Evolutionary conservation across 2,888 invertebrate genomes (phyloP), one percentile per base, ranked within the genome.

Genomic region (Xanthostigma xanthostigma): DNA sequence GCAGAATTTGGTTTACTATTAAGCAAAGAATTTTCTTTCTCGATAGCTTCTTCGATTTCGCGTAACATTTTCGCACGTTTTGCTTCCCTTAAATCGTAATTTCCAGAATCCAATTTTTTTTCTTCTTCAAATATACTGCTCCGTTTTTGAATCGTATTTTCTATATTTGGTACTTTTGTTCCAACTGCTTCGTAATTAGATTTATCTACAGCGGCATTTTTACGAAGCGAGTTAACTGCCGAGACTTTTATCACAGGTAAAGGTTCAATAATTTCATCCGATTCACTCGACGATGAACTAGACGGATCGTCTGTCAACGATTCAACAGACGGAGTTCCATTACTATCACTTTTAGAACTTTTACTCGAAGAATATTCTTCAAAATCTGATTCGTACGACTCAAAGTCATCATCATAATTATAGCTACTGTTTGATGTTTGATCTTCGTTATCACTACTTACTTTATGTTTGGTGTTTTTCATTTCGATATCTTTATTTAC

Each of bases 351-450:
- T 27, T 6, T 6, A 27, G 27, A 27, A 27, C 27, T 27, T 27
- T 27, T 27, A 6, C 27, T 40, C 35, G 53, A 44, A n/a, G 60
- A 45, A 50, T 62, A 65, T 36, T 59, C 60, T 49, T 75, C 75
- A 55, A 75, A 75, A 59, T 75, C 75, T 2, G 74, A 74, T 57
- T 73, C 74, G 55, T 75, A 75, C 0, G 74, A 73, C 51, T 75
- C 74, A 57, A 75, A 75, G 58, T 75, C 75, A 56, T 74, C 74
- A 41, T 74, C 73, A 54, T 74, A 74, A 13, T 66, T 61, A 34
- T 55, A 46, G 37, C 59, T 57, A 37, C 59, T 57, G 8, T 45
- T 38, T 6, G 36, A 13, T 10, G 33, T 9, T 10, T 44, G 37
- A 8, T 44, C 49, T 8, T 12, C n/a, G 8, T 38, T 38, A 38